phyloP scores from a whole-genome alignment of 2,888 invertebrate species.

The Tetragonisca angustula region DNA sequence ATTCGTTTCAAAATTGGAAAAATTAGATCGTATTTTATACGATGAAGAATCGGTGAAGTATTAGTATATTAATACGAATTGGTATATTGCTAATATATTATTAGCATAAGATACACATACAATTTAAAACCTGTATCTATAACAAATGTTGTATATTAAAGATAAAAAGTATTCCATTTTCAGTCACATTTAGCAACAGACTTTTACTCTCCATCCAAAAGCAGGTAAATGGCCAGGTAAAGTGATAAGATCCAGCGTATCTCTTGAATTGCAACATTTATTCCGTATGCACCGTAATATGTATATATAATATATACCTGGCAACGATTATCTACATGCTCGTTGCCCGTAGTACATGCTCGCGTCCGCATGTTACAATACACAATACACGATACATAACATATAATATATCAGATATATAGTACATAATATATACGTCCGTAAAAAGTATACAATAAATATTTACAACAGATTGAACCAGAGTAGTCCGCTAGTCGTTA shows the following conservation, averaged over 20 bases:
- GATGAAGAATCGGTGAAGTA: too few relatives aligned
- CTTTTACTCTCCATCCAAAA: neutral
- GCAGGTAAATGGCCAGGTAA: neutral
- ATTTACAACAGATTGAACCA: conserved; percentile 78
- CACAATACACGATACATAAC: conserved; percentile 30
- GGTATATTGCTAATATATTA: too few relatives aligned
- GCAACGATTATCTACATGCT: conserved; percentile 49
- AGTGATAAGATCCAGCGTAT: neutral
- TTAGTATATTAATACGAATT: too few relatives aligned
- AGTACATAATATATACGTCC: conserved; percentile 41
- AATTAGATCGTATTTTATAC: too few relatives aligned
- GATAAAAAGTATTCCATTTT: too few relatives aligned
- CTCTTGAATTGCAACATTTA: conserved; percentile 59
- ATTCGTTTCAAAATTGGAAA: too few relatives aligned
- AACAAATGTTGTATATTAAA: too few relatives aligned
- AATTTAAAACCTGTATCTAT: too few relatives aligned
- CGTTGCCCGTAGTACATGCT: conserved; percentile 35
- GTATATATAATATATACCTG: conserved; percentile 25
- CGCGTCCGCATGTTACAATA: conserved; percentile 33
- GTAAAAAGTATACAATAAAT: conserved; percentile 73
- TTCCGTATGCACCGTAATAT: conserved; percentile 64
- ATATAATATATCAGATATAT: conserved; percentile 7
- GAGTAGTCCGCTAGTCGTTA: conserved; percentile 65
- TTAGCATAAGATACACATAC: too few relatives aligned
- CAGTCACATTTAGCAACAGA: too few relatives aligned